A percentile compares a stretch with the other conserved stretches of the same genome.
phyloP scores from a whole-genome alignment of 2,113 vertebrate species.

The Anoplopoma fimbria region DNA sequence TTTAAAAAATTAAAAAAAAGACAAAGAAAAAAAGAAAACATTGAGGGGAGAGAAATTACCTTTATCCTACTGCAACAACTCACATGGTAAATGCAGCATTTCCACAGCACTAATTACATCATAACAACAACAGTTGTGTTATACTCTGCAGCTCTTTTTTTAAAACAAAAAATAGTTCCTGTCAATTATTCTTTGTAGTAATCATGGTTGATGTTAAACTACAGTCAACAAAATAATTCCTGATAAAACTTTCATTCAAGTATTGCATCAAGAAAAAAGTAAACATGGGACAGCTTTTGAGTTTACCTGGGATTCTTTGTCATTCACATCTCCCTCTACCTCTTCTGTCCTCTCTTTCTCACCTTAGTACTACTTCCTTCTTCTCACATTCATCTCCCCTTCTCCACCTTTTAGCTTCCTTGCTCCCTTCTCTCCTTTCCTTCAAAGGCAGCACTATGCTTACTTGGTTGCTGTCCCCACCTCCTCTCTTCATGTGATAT shows the following conservation, averaged over 20 bases:
- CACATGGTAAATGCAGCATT: neutral
- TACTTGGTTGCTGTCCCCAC: constrained; percentile 14
- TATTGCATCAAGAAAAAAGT: neutral
- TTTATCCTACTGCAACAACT: neutral
- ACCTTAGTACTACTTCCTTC: neutral
- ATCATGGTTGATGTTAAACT: neutral
- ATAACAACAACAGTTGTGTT: neutral
- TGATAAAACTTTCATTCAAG: neutral
- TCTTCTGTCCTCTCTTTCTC: neutral
- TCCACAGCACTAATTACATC: neutral
- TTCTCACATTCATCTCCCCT: constrained; percentile 6
- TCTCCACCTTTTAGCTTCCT: neutral
- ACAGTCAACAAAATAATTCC: neutral
- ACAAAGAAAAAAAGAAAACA: no score
- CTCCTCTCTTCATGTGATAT: neutral
- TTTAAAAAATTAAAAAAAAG: no score
- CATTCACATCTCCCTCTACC: neutral
- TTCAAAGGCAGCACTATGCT: neutral
- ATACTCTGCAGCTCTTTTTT: neutral
- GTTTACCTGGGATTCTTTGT: neutral
- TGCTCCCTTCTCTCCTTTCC: neutral
- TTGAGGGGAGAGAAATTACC: neutral
- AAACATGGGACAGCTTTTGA: neutral
- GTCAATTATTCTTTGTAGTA: neutral
- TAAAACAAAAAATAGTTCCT: neutral